phyloP scores from a whole-genome alignment of 2,888 invertebrate species.

The Sesamia inferens region DNA sequence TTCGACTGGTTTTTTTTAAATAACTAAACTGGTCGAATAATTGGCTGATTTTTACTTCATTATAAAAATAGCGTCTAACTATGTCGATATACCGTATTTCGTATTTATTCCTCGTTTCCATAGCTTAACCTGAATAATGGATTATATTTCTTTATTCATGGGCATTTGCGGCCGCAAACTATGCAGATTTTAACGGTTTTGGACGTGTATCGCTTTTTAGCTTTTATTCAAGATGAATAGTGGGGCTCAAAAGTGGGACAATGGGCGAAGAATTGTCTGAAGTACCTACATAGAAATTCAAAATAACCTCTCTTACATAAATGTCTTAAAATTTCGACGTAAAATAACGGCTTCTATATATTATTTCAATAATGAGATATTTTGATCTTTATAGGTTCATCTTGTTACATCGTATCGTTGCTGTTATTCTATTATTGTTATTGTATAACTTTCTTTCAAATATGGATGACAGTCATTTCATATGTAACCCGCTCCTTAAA shows the following conservation, averaged over 20 bases:
- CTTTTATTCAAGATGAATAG: slow-evolving; percentile 48
- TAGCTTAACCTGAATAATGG: slow-evolving; percentile 65
- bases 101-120: slow-evolving; percentile 59
- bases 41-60: slow-evolving; percentile 21
- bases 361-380: not conserved
- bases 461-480: slow-evolving; percentile 18
- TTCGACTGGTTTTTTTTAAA: not conserved
- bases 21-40: not conserved
- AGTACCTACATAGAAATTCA: not conserved
- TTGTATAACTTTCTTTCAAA: slow-evolving; percentile 40
- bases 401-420: not conserved
- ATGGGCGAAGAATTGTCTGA: slow-evolving; percentile 13
- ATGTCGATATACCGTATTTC: slow-evolving; percentile 69
- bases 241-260: slow-evolving; percentile 26
- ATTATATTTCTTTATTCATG: slow-evolving; percentile 68
- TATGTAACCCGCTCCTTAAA: slow-evolving; percentile 49
- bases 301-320: not conserved
- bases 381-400: not conserved
- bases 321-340: not conserved
- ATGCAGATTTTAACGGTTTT: slow-evolving; percentile 64
- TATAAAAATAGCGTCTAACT: slow-evolving; percentile 50
- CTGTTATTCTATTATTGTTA: slow-evolving; percentile 9
- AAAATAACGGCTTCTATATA: not conserved
- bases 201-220: slow-evolving; percentile 25
- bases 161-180: slow-evolving; percentile 57